Evolutionary conservation across 2,797 vertebrate genomes (phyloP), one percentile per base, ranked within the genome.

Genomic region (Liparis tanakae): DNA sequence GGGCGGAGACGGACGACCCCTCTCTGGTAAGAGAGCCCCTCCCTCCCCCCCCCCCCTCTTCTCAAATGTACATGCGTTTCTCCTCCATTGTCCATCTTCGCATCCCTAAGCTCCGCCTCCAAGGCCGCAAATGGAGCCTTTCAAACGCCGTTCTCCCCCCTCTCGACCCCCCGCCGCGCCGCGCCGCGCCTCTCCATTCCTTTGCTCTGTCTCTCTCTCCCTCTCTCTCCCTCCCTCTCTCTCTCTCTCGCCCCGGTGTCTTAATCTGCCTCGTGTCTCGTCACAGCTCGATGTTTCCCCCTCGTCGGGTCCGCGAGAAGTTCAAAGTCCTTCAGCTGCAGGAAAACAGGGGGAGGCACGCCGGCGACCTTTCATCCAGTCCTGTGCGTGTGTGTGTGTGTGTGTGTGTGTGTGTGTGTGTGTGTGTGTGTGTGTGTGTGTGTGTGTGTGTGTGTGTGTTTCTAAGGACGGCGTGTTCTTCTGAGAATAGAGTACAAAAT

Each of bases 1-100:
- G 92, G 68, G 90, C 95, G 39, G 96, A 98, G 90, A 91, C 95
- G 78, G 96, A 98, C 84, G 96, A 98, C 92, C 96, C 95, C 67
- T 98, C 98, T 86, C 94, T 99, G 92, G 98, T 99, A 98, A 96
- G 89, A 92, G n/a, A 92, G 94, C 86, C 83, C 72, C 14, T 57
- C 7, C 7, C 6, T 6, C 15, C 44, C 12, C 4, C 15, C 2
- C 41, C 59, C 30, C 3, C 48, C 33, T 62, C 63, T 53, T 48
- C 58, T 74, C 56, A 39, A 1, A 80, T 4, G 14, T 33, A 13
- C 41, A 60, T 39, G 1, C 50, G 44, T 75, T 61, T 65, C 15
- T 63, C 50, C 67, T 71, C 50, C 10, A 2, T 67, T n/a, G 18
- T 22, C 1, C 6, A 7, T 70, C 61, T 65, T 53, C 2, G 6